These are phyloP conservation scores for Cephus pygmeus DNA, from an alignment of 2,888 invertebrate genomes.

Conservation along the genomic window DNA sequence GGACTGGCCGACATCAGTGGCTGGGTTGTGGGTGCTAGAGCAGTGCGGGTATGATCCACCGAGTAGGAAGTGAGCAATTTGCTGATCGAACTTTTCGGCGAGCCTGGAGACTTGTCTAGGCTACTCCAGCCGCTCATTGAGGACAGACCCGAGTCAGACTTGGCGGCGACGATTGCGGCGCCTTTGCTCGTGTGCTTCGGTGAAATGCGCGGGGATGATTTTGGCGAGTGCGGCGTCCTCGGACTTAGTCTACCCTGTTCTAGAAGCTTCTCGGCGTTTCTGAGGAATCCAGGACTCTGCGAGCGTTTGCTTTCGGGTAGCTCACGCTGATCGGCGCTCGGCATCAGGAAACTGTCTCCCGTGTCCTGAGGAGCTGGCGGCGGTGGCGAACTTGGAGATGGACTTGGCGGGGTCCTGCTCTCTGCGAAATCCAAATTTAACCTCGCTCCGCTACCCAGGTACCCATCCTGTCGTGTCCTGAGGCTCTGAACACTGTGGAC, in stretches of 20 bases:
- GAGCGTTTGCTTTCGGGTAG: slow-evolving; percentile 50
- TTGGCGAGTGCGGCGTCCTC: slow-evolving; percentile 74
- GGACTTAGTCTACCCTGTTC: slow-evolving; percentile 74
- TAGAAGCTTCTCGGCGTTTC: slow-evolving; percentile 57
- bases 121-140: slow-evolving; percentile 91
- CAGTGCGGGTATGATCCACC: slow-evolving; percentile 50
- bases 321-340: slow-evolving; percentile 50
- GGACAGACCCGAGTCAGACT: slow-evolving; percentile 87
- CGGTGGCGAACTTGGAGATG: slow-evolving; percentile 78
- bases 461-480: slow-evolving; percentile 75
- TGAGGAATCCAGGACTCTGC: slow-evolving; percentile 65
- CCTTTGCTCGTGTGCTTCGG: slow-evolving; percentile 76
- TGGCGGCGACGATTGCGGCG: slow-evolving; percentile 76
- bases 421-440: slow-evolving; percentile 69
- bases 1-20: slow-evolving; percentile 48
- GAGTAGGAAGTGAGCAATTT: slow-evolving; percentile 57
- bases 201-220: slow-evolving; percentile 76
- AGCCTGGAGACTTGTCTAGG: slow-evolving; percentile 86
- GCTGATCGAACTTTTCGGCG: slow-evolving; percentile 74
- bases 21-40: slow-evolving; percentile 41
- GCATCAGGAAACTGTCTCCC: slow-evolving; percentile 68
- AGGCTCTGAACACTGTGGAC: slow-evolving; percentile 48
- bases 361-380: slow-evolving; percentile 83
- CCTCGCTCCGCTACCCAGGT: slow-evolving; percentile 68
- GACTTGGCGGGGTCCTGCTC: slow-evolving; percentile 64